Base-by-base conservation (phyloP, 1,140 invertebrate species). In the Drosophila nigromelanica region DNA sequence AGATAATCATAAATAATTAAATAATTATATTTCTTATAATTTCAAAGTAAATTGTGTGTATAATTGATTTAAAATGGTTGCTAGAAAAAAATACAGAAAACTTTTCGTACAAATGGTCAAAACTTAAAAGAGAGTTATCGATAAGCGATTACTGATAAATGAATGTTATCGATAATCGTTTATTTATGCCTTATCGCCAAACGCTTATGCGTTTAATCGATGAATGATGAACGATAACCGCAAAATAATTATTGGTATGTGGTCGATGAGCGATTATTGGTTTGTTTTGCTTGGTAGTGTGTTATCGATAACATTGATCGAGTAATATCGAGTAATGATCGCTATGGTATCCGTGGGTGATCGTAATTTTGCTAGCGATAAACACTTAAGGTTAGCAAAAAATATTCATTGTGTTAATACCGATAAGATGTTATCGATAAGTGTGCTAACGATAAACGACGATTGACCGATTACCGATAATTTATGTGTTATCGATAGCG, bases 1-100 rank as follows among this genome's bases (percentile, higher is more conserved):
- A 27, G 7, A 45, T 43, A 30, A 45, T 30, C 24, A 43, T 43
- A 56, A 30, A 30, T 14, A 45, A 33, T 33, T 58, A 58, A 58
- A 43, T 58, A 58, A 58, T 43, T 11, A 27, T 45, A 58, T 33
- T 55, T 42, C 35, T 24, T 40, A 21, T 39, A 54, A 21, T 54
- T 18, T 54, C 35, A 21, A 48, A 39, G n/a, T 33, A 58, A 58
- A 56, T 24, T 40, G 21, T 30, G 24, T 30, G 12, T 30, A 14
- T 30, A 50, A 42, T 30, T n/a, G 11, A 27, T 14, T 15, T 56
- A 11, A 15, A 55, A 42, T 42, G 15, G 5, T 14, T 15, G 21
- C 10, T 18, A 58, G 14, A 43, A 14, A 33, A 33, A 27, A 58
- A 14, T 10, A 39, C 37, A 2, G 11, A n/a, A 11, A 24, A 21